Evolutionary conservation across 2,888 invertebrate genomes (phyloP).

Genomic region (Bombylius discolor): DNA sequence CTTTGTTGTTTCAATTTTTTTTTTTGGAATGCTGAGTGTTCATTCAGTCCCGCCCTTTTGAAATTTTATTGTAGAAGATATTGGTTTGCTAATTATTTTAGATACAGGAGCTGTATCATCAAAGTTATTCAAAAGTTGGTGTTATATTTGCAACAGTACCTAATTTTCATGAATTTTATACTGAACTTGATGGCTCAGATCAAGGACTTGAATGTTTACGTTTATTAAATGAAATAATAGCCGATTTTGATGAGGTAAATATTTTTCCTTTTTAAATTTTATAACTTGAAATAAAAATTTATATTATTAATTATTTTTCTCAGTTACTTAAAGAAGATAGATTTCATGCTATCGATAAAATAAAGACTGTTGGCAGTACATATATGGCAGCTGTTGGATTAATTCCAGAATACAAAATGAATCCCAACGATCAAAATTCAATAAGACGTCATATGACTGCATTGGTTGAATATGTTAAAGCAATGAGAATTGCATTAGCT

Average conservation of each 20-base stretch:
- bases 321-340: slow-evolving; percentile 72
- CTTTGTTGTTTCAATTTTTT: no score
- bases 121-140: slow-evolving; percentile 80
- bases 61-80: slow-evolving; percentile 22
- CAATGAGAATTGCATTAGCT: slow-evolving; percentile 71
- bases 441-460: slow-evolving; percentile 58
- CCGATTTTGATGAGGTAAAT: slow-evolving; percentile 80
- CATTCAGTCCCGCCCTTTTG: slow-evolving; percentile 11
- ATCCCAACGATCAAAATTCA: slow-evolving; percentile 43
- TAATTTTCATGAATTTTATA: slow-evolving; percentile 90
- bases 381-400: slow-evolving; percentile 89
- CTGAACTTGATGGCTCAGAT: slow-evolving; percentile 82
- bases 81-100: slow-evolving; percentile 32
- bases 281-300: background rate
- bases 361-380: slow-evolving; percentile 85
- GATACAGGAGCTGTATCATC: slow-evolving; percentile 79
- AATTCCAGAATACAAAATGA: slow-evolving; percentile 49
- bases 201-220: slow-evolving; percentile 82
- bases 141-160: slow-evolving; percentile 87
- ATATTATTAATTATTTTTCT: slow-evolving; percentile 16
- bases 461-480: slow-evolving; percentile 79
- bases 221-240: slow-evolving; percentile 81
- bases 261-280: background rate
- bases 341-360: slow-evolving; percentile 80
- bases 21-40: background rate